phyloP scores from a whole-genome alignment of 1,140 invertebrate species.

The Bombus breviceps region DNA sequence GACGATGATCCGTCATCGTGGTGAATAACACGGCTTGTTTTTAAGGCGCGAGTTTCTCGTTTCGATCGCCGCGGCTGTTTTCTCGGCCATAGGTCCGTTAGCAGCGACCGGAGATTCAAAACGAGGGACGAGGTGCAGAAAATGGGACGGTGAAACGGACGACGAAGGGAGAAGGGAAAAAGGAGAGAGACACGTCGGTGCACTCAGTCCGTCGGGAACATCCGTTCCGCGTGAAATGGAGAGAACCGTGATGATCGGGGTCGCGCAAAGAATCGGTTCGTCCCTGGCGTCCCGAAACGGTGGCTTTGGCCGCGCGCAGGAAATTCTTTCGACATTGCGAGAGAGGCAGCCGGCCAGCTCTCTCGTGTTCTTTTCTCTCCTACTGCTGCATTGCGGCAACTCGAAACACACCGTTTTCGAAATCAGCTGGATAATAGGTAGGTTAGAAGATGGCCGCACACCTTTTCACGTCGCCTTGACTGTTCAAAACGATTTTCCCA shows the following conservation, averaged over 20 bases:
- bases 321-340: slow-evolving; percentile 49
- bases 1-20: background rate
- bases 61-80: slow-evolving; percentile 27
- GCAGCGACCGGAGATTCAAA: slow-evolving; percentile 6
- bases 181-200: background rate
- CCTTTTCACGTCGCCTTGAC: no score
- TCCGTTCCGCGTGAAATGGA: slow-evolving; percentile 21
- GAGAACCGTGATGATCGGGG: slow-evolving; percentile 12
- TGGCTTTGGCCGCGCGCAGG: slow-evolving; percentile 31
- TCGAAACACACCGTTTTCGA: slow-evolving; percentile 45
- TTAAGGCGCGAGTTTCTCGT: slow-evolving; percentile 16
- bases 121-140: background rate
- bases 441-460: background rate
- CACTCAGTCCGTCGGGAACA: background rate
- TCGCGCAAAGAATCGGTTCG: slow-evolving; percentile 8
- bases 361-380: background rate
- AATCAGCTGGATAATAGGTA: background rate
- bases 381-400: slow-evolving; percentile 42
- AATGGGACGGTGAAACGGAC: background rate
- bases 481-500: background rate
- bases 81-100: slow-evolving; percentile 41
- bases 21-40: slow-evolving; percentile 3
- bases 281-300: slow-evolving; percentile 33
- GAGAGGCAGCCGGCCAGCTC: slow-evolving; percentile 2
- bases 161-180: background rate